Base-by-base conservation (phyloP, 2,888 invertebrate genomes). In the Amiota mariae region DNA sequence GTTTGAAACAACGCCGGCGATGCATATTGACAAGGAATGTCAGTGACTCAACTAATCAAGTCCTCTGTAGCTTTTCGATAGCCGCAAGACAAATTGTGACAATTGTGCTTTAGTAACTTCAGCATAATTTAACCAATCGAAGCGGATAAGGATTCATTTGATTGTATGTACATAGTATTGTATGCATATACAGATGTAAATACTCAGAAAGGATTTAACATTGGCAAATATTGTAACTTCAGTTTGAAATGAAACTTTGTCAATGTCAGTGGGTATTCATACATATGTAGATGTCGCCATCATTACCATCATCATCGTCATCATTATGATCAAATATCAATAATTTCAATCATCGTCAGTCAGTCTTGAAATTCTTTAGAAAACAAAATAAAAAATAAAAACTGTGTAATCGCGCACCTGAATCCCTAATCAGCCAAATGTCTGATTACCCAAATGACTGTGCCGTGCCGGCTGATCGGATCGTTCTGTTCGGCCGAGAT, bases 371-470 rank as follows among this genome's bases (percentile, higher is more conserved):
- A 77, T 85, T 84, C 84, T 81, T 76, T 77, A 78, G 86, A 84
- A 84, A 80, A 82, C 77, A 77, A 75, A 79, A 81, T 24, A 24
- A 74, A 81, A 48, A 67, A 51, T 15, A 8, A 68, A 36, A 36
- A 54, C n/a, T 54, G 12, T 84, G 82, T 85, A 84, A 75, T 85
- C 80, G 79, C 86, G 78, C 84, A 85, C 86, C 86, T 84, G 84
- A 84, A 84, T 84, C 80, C 78, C 77, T 82, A 84, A 84, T 85
- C 77, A 85, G 86, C 15, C 66, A 54, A 51, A 68, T 51, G 72
- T 47, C 70, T 57, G 66, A 20, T 49, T 68, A 49, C 24, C 15
- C 20, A 11, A 11, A 59, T 59, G 18, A 9, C 20, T 11, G 59
- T 20, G 18, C 18, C 20, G 18, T n/a, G 12, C 49, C 18, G 12